Conservation (phyloP, 1,140 invertebrate genomes). For the Panagrolaimus sp. region DNA sequence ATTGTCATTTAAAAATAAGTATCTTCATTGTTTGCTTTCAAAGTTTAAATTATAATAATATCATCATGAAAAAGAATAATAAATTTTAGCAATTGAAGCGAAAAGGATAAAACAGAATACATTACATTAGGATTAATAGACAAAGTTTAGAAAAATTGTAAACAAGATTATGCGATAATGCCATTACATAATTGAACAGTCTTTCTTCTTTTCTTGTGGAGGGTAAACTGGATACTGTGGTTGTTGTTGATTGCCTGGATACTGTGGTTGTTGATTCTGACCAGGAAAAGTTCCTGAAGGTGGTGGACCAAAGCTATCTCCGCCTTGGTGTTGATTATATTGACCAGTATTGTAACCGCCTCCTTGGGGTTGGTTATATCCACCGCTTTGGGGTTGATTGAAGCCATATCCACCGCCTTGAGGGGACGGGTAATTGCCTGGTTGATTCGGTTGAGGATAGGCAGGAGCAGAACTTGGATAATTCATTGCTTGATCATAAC, state of each 20-base stretch:
- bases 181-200: not conserved
- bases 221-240: constrained; percentile 1
- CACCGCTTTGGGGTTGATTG: not conserved
- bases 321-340: not conserved
- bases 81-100: too few species aligned
- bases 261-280: not conserved
- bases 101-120: too few species aligned
- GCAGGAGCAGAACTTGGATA: not conserved
- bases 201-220: constrained; percentile 3
- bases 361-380: not conserved
- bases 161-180: too few species aligned
- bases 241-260: not conserved
- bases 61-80: too few species aligned
- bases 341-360: not conserved
- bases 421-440: not conserved
- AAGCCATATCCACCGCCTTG: not conserved
- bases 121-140: too few species aligned
- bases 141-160: too few species aligned
- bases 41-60: too few species aligned
- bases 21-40: too few species aligned
- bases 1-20: too few species aligned
- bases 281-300: not conserved
- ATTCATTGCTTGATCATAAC: constrained; percentile 33
- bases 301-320: not conserved
- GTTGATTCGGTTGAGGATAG: not conserved